Evolutionary conservation across 2,113 vertebrate species (phyloP).

Genomic region (Varanus komodoensis): DNA sequence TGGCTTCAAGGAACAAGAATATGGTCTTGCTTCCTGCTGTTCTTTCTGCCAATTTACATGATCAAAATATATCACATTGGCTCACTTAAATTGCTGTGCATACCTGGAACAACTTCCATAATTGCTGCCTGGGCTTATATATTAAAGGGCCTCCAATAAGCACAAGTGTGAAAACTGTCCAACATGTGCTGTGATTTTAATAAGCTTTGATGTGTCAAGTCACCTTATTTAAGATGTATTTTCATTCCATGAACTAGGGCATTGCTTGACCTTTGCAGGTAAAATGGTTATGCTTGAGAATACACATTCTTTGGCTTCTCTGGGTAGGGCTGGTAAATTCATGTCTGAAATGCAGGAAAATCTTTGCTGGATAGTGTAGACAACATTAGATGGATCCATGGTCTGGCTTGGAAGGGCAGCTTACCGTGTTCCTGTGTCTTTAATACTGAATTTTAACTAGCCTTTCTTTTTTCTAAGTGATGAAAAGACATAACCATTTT

Average conservation of each 20-base stretch:
- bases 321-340: background rate
- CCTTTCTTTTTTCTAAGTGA: background rate
- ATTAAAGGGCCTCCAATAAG: too few relatives aligned
- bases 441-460: background rate
- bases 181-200: too few relatives aligned
- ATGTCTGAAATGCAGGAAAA: background rate
- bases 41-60: background rate
- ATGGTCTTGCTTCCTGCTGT: background rate
- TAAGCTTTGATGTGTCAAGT: too few relatives aligned
- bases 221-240: too few relatives aligned
- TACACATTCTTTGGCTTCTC: background rate
- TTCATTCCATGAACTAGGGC: too few relatives aligned
- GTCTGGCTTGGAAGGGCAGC: background rate
- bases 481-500: conserved; percentile 36
- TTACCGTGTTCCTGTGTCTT: background rate
- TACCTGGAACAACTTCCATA: too few relatives aligned
- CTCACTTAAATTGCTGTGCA: too few relatives aligned
- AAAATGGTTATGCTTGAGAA: background rate
- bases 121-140: too few relatives aligned
- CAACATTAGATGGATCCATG: background rate
- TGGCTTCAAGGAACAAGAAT: background rate
- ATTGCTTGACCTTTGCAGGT: too few relatives aligned
- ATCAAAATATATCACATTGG: too few relatives aligned
- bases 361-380: background rate
- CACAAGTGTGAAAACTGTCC: too few relatives aligned